These are phyloP conservation scores for Idaea aversata DNA, from an alignment of 2,888 invertebrate species.

Conservation along the genomic window DNA sequence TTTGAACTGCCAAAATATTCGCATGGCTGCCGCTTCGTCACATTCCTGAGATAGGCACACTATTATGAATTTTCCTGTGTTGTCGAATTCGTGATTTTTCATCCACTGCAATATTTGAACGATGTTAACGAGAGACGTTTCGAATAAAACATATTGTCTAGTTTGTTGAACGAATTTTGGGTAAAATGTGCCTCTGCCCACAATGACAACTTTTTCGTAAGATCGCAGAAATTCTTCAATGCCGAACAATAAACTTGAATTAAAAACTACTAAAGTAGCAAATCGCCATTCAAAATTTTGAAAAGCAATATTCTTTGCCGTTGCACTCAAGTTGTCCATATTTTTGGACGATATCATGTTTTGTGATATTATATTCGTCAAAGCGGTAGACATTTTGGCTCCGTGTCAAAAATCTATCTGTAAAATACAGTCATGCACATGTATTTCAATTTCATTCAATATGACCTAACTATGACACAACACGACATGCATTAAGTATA, in stretches of 20 bases:
- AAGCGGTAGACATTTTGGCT: background rate
- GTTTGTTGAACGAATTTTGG: conserved; percentile 33
- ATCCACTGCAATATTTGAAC: conserved; percentile 43
- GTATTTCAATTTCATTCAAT: conserved; percentile 7
- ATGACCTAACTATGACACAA: conserved; percentile 10
- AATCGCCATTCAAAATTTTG: conserved; percentile 57
- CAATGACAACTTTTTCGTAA: conserved; percentile 47
- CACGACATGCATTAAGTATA: conserved; percentile 20
- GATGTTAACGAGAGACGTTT: conserved; percentile 39
- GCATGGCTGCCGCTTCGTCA: conserved; percentile 45
- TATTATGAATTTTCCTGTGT: conserved; percentile 57
- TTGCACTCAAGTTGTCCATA: conserved; percentile 39
- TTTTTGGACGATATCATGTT: conserved; percentile 6
- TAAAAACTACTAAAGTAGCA: conserved; percentile 55
- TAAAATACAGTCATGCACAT: background rate
- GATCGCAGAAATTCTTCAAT: conserved; percentile 46
- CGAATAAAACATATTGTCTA: conserved; percentile 55
- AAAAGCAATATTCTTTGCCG: conserved; percentile 52
- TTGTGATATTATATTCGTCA: conserved; percentile 18
- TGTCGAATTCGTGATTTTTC: conserved; percentile 46
- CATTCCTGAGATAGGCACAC: conserved; percentile 55
- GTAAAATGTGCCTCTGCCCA: conserved; percentile 40
- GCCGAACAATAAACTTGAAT: conserved; percentile 44
- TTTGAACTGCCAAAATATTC: conserved; percentile 52
- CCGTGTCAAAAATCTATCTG: conserved; percentile 6